A percentile compares a stretch with the other conserved stretches of the same genome.
Conservation (phyloP, 2,888 invertebrate species). For the Rhopalosiphum nymphaeae region DNA sequence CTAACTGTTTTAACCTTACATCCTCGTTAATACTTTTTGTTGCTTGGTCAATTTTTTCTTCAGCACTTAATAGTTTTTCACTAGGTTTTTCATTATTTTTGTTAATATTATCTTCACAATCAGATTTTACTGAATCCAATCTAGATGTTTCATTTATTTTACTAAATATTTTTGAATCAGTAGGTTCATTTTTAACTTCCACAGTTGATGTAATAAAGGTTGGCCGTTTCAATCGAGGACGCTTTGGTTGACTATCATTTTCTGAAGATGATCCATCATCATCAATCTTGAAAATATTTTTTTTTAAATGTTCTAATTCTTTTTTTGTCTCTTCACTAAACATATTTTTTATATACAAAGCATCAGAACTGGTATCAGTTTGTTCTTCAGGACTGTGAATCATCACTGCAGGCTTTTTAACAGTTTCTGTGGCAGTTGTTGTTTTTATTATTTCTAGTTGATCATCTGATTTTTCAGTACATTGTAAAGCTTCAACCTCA, state of each 20-base stretch:
- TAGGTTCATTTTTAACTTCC: slow-evolving; percentile 43
- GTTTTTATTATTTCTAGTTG: slow-evolving; percentile 16
- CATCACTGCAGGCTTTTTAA: not conserved
- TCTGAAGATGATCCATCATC: slow-evolving; percentile 63
- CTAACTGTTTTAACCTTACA: not conserved
- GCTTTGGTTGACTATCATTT: slow-evolving; percentile 60
- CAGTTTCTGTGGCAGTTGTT: not conserved
- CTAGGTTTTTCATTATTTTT: not conserved
- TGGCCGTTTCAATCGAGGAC: slow-evolving; percentile 57
- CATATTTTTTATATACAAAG: slow-evolving; percentile 26
- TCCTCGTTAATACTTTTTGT: not conserved
- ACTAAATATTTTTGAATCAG: not conserved
- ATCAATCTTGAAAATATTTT: slow-evolving; percentile 61
- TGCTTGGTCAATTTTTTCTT: not conserved
- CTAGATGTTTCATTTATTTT: slow-evolving; percentile 6
- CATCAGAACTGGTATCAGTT: slow-evolving; percentile 38
- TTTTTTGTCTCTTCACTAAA: slow-evolving; percentile 63
- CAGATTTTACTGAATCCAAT: not conserved
- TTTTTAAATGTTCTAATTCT: slow-evolving; percentile 58
- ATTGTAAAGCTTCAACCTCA: not conserved
- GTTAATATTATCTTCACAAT: slow-evolving; percentile 18
- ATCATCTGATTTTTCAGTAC: not conserved
- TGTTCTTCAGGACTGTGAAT: slow-evolving; percentile 4
- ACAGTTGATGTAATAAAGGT: slow-evolving; percentile 41
- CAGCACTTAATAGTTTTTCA: not conserved